Evolutionary conservation across 2,888 invertebrate species (phyloP), one percentile per base, ranked within the genome.

Genomic region (Heliconius ethilla): DNA sequence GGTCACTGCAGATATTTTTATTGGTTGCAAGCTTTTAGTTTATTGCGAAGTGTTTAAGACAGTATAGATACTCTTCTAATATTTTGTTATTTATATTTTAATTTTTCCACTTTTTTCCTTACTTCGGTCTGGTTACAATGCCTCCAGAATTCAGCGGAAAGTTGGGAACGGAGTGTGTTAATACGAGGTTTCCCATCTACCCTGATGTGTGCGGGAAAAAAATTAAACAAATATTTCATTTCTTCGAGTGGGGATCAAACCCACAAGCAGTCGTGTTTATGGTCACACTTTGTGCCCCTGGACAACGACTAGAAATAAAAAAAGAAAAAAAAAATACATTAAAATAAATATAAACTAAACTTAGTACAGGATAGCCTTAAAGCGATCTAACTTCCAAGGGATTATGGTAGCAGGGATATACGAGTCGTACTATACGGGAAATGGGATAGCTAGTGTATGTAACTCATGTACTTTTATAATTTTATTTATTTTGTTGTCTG

Each of bases 381-480:
- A 75, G 66, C 65, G 51, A 77, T 72, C 62, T 67, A 67, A 67
- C 59, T 67, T 75, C n/a, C 67, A 33, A 72, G 70, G 78, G 80
- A 81, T 81, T 79, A 80, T 62, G 69, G 70, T 76, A 81, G 76
- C 66, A 66, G 76, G 79, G 79, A 81, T 79, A 80, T 75, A 33
- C 33, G 33, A 33, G 33, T 33, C 33, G 7, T 33, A 80, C 66
- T 78, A 74, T 75, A 63, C 65, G 59, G 74, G 70, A 65, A 77
- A 77, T 78, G 62, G 51, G 66, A 66, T 55, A 65, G 75, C 77
- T 79, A 62, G 25, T 65, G 15, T 62, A 75, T 65, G 15, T 62
- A 75, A 77, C 73, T 77, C 75, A 73, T 65, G 70, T 70, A 67
- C 74, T 63, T 70, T 78, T 72, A 75, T 77, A 78, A 78, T 75